Evolutionary conservation across 2,888 invertebrate species (phyloP), one percentile per base, ranked within the genome.

Genomic region (Drosophila anomelani): DNA sequence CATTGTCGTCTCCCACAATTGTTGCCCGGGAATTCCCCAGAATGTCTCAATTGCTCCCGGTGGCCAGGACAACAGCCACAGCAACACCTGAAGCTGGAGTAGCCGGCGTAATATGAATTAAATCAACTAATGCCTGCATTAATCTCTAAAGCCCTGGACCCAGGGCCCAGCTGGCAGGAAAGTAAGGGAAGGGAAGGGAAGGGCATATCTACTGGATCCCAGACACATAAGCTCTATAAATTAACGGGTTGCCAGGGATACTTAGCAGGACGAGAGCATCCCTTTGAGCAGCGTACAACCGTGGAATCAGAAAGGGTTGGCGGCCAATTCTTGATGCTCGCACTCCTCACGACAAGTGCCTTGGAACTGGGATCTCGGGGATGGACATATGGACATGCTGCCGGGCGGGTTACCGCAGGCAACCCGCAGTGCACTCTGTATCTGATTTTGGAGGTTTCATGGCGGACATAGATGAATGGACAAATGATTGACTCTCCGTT

Each of bases 71-170:
- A 75, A 81, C 75, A 53, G 43, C 46, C 54, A 23, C 53, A 34
- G 23, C 26, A 58, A 36, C 20, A 15, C 36, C 39, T 32, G 39
- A 54, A 2, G 32, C 20, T 5, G 51, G 15, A 15, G 34, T 51
- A 51, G 32, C 34, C 68, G 44, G 74, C 79, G 76, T 85, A 90
- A 91, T 90, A 89, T 91, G 90, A 91, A 91, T 91, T 89, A 92
- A 92, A 90, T 91, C 90, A 86, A 89, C 91, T 91, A 92, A 92
- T 91, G 91, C 92, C 89, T 87, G 85, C 91, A 91, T 91, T 92
- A 92, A 91, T 92, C 92, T 91, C 87, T 70, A 77, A 87, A 83
- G 90, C 79, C 88, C 78, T 77, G 80, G 77, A 71, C 80, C 77
- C 76, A 59, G 20, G 20, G 20, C 20, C 20, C 20, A 20, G 20